These are phyloP conservation scores for Drosophila subquinaria DNA, from an alignment of 2,888 invertebrate species.

Conservation along the genomic window DNA sequence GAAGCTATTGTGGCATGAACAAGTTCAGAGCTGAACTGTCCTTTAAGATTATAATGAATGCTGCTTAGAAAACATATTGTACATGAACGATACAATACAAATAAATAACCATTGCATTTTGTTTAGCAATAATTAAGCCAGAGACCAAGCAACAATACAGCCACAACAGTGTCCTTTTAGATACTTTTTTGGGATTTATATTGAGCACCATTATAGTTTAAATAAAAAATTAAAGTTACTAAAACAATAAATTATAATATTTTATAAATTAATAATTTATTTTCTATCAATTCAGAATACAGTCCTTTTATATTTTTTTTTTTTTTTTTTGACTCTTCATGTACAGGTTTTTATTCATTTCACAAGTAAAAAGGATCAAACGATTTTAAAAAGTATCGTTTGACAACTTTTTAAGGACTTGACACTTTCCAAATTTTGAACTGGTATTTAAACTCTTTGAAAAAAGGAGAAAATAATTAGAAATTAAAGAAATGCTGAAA, in stretches of 20 bases:
- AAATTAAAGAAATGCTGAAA: slow-evolving; percentile 38
- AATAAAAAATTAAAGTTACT: not conserved
- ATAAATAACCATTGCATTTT: slow-evolving; percentile 54
- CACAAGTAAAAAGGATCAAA: not conserved
- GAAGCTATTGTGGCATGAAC: slow-evolving; percentile 60
- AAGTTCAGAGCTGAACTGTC: slow-evolving; percentile 41
- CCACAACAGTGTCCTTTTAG: not conserved
- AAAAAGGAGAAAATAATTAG: slow-evolving; percentile 5
- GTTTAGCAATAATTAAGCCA: slow-evolving; percentile 36
- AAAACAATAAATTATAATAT: no score
- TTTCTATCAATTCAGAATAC: no score
- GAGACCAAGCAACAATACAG: not conserved
- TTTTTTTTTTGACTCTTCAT: not conserved
- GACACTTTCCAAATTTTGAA: slow-evolving; percentile 4
- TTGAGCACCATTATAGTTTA: not conserved
- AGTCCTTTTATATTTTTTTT: not conserved
- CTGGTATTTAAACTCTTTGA: not conserved
- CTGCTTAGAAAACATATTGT: slow-evolving; percentile 39
- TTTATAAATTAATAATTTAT: no score
- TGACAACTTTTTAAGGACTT: slow-evolving; percentile 13
- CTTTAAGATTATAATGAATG: slow-evolving; percentile 60
- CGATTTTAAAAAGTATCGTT: not conserved
- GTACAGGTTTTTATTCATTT: not conserved
- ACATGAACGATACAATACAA: slow-evolving; percentile 7
- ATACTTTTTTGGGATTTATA: not conserved